Conservation (phyloP, 2,797 vertebrate genomes). For the Cygnus olor region DNA sequence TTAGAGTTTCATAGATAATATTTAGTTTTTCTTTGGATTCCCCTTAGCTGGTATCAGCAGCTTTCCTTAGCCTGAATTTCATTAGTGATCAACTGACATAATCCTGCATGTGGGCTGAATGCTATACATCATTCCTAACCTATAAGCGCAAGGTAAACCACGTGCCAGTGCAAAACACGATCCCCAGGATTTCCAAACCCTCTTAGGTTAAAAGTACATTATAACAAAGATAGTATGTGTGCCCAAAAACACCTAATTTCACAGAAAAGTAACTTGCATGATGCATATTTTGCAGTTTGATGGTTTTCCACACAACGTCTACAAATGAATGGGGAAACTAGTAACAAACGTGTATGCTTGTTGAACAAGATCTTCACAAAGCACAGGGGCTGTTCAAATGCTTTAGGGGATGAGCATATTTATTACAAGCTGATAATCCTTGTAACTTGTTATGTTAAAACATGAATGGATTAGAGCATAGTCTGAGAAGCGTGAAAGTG, state of each 20-base stretch:
- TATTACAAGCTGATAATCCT: slow-evolving; percentile 41
- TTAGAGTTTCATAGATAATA: not conserved
- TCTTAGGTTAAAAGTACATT: not conserved
- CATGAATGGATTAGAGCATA: slow-evolving; percentile 57
- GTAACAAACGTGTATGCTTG: not conserved
- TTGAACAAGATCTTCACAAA: slow-evolving; percentile 8
- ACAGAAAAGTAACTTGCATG: not conserved
- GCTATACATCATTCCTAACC: not conserved
- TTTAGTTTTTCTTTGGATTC: not conserved
- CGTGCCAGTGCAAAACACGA: not conserved
- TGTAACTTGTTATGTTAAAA: slow-evolving; percentile 65
- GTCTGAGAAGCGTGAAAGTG: slow-evolving; percentile 41
- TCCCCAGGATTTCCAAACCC: not conserved
- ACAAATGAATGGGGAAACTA: no score
- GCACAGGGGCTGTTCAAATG: slow-evolving; percentile 19
- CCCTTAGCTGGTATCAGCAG: not conserved
- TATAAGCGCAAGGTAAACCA: not conserved
- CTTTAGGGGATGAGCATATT: slow-evolving; percentile 29
- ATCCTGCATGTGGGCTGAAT: not conserved
- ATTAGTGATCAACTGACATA: not conserved
- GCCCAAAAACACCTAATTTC: not conserved
- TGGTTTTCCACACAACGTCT: not conserved
- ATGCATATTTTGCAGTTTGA: not conserved
- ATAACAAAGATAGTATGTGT: not conserved
- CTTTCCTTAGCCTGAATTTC: not conserved